These are phyloP conservation scores for Amblyjoppa proteus DNA, from an alignment of 2,888 invertebrate species.

Conservation along the genomic window DNA sequence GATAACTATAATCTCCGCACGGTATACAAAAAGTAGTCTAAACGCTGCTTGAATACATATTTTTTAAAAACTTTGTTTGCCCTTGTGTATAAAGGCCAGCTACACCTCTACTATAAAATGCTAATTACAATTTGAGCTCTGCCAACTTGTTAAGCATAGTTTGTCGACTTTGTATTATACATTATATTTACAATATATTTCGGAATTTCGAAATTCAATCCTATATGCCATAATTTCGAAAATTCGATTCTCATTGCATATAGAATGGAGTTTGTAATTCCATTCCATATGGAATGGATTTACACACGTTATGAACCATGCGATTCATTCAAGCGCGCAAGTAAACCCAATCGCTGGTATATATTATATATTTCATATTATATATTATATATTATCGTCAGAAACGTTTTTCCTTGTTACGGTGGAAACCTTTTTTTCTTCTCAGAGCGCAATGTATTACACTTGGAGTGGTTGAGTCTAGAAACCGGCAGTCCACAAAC, in stretches of 20 bases:
- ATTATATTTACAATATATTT: background rate
- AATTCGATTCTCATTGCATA: no score
- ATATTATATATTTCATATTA: no score
- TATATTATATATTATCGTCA: no score
- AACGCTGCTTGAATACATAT: background rate
- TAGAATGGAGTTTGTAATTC: no score
- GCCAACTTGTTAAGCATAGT: background rate
- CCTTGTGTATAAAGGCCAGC: no score
- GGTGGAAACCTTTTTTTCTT: slow-evolving; percentile 1
- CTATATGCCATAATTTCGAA: no score
- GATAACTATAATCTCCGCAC: background rate
- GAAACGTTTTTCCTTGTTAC: background rate
- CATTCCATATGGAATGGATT: no score
- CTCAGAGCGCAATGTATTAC: background rate
- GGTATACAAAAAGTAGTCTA: background rate
- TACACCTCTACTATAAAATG: background rate
- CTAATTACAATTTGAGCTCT: background rate
- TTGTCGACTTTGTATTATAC: background rate
- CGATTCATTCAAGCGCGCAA: background rate
- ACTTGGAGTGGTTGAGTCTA: slow-evolving; percentile 32
- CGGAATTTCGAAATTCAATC: background rate
- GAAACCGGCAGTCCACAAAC: slow-evolving; percentile 1
- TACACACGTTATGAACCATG: no score
- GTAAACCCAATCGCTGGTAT: no score
- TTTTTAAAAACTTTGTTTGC: background rate